phyloP scores from a whole-genome alignment of 2,888 invertebrate species.

The Phragmatobia fuliginosa region DNA sequence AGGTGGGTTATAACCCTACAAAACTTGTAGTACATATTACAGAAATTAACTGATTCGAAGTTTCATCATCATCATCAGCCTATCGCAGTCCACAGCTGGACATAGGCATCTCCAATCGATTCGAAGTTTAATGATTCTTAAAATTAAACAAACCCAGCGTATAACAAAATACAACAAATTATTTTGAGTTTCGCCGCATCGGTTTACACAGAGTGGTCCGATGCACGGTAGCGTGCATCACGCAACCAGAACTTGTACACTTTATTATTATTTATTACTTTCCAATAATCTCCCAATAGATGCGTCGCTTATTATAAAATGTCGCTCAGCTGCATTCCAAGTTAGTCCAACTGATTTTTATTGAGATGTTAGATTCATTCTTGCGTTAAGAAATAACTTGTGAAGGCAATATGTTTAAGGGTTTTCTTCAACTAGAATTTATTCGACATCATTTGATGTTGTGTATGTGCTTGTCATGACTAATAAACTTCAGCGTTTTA shows the following conservation, averaged over 20 bases:
- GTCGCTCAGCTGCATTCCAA: slow-evolving; percentile 60
- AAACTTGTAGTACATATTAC: background rate
- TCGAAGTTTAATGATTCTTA: background rate
- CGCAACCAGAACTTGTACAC: slow-evolving; percentile 62
- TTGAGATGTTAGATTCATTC: slow-evolving; percentile 53
- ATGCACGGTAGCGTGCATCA: slow-evolving; percentile 25
- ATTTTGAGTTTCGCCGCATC: slow-evolving; percentile 6
- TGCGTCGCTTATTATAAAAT: slow-evolving; percentile 62
- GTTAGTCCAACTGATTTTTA: slow-evolving; percentile 43
- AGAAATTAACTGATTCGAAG: background rate
- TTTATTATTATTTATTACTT: slow-evolving; percentile 85
- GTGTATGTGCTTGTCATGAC: background rate
- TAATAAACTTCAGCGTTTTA: background rate
- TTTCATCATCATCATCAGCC: too few species aligned
- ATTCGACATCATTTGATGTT: background rate
- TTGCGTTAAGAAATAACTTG: slow-evolving; percentile 7
- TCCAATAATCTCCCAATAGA: slow-evolving; percentile 76
- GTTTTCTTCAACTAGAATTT: background rate
- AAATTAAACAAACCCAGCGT: background rate
- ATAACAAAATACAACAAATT: slow-evolving; percentile 18
- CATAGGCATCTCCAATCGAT: too few species aligned
- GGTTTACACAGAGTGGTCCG: slow-evolving; percentile 15
- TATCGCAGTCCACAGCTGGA: too few species aligned
- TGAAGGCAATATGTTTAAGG: background rate
- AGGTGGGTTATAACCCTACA: too few species aligned